These are phyloP conservation scores for Ibidorhyncha struthersii DNA, from an alignment of 2,113 vertebrate species.

Conservation along the genomic window DNA sequence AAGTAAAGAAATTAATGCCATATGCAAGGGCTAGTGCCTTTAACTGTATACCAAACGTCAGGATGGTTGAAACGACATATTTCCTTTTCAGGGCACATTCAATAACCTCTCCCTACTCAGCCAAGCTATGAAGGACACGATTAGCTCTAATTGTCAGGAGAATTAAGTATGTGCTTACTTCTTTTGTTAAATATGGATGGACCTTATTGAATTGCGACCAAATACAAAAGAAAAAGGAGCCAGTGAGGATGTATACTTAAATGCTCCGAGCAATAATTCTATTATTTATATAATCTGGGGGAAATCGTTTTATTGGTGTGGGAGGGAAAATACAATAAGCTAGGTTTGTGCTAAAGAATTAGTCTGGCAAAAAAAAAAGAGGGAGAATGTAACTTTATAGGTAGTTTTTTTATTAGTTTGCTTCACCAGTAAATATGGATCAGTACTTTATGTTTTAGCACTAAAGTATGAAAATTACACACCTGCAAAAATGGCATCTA, in stretches of 20 bases:
- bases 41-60: background rate
- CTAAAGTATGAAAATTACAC: slow-evolving; percentile 76
- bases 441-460: slow-evolving; percentile 75
- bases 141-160: background rate
- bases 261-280: slow-evolving; percentile 7
- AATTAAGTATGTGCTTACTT: slow-evolving; percentile 1
- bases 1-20: slow-evolving; percentile 5
- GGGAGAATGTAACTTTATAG: slow-evolving; percentile 75
- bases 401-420: slow-evolving; percentile 79
- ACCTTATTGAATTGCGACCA: background rate
- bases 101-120: slow-evolving; percentile 1
- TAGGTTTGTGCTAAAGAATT: slow-evolving; percentile 59
- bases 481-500: slow-evolving; percentile 74
- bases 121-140: background rate
- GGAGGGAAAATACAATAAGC: slow-evolving; percentile 35
- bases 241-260: slow-evolving; percentile 12
- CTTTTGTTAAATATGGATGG: background rate
- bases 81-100: background rate
- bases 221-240: slow-evolving; percentile 42
- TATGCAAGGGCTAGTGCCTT: background rate
- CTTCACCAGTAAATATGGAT: slow-evolving; percentile 74
- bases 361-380: slow-evolving; percentile 70
- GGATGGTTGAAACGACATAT: background rate
- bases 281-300: background rate
- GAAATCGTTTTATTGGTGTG: slow-evolving; percentile 1